These are phyloP conservation scores for Beaufortia kweichowensis DNA, from an alignment of 2,113 vertebrate genomes.

Conservation along the genomic window DNA sequence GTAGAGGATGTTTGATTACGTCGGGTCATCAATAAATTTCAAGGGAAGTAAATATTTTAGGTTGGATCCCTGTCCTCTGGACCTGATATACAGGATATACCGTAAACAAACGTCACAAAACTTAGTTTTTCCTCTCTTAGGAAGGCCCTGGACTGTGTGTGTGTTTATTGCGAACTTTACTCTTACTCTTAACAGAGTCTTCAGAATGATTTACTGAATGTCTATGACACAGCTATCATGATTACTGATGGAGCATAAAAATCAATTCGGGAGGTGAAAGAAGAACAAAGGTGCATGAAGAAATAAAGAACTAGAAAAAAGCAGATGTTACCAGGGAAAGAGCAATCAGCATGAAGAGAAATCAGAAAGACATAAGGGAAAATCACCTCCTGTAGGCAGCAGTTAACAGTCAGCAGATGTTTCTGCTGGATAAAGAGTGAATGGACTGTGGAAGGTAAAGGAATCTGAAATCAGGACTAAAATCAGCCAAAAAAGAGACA, in stretches of 20 bases:
- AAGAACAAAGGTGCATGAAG: conserved; percentile 22
- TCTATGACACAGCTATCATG: conserved; percentile 65
- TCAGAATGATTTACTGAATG: conserved; percentile 60
- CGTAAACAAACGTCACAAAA: too few species aligned
- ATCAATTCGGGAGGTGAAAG: conserved; percentile 62
- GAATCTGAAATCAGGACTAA: neutral
- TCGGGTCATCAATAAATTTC: too few species aligned
- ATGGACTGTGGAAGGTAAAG: conserved; percentile 13
- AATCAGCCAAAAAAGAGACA: neutral
- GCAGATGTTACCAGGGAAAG: conserved; percentile 16
- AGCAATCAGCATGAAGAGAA: conserved; percentile 31
- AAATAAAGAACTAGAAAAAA: conserved; percentile 8
- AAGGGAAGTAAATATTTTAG: too few species aligned
- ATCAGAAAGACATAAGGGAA: conserved; percentile 19
- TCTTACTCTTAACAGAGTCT: conserved; percentile 61
- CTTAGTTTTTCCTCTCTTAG: too few species aligned
- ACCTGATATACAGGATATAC: too few species aligned
- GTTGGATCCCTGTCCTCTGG: too few species aligned
- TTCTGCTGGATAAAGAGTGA: conserved; percentile 13
- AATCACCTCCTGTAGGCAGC: conserved; percentile 24
- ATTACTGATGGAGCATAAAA: conserved; percentile 70
- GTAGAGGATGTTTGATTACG: neutral
- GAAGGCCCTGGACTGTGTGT: conserved; percentile 20
- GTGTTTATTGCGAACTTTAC: conserved; percentile 38
- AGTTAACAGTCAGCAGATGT: conserved; percentile 69